A percentile compares a stretch with the other conserved stretches of the same genome.
Conservation (phyloP, 1,140 invertebrate species). For the Scaptodrosophila lebanonensis region DNA sequence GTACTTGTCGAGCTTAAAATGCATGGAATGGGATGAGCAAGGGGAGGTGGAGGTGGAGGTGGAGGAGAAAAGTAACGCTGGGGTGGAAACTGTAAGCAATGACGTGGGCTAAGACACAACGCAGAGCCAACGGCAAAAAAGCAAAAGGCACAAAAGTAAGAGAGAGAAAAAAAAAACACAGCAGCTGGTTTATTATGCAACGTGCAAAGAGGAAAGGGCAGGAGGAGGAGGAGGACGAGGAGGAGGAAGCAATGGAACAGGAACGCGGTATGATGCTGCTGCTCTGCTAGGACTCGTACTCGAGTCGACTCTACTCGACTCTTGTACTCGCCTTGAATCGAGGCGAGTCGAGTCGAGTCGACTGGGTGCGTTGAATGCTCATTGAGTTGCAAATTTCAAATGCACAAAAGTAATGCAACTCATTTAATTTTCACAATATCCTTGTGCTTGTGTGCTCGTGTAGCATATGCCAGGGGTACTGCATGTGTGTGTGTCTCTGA, state of each 20-base stretch:
- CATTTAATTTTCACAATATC: constrained; percentile 72
- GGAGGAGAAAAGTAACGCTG: not conserved
- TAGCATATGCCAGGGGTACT: constrained; percentile 42
- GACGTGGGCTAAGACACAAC: constrained; percentile 36
- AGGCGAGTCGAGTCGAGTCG: constrained; percentile 14
- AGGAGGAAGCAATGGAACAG: constrained; percentile 38
- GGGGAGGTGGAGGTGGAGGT: too few species aligned
- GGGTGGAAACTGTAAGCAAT: constrained; percentile 35
- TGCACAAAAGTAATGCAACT: constrained; percentile 72
- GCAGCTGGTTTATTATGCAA: constrained; percentile 49
- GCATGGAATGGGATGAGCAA: constrained; percentile 3
- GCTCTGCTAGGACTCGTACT: constrained; percentile 12
- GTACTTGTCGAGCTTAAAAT: constrained; percentile 50
- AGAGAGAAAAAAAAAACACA: constrained; percentile 19
- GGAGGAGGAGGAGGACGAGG: not conserved
- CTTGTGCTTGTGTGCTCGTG: constrained; percentile 53
- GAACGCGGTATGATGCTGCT: constrained; percentile 37
- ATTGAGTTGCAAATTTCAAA: constrained; percentile 73
- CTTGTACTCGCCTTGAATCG: constrained; percentile 8
- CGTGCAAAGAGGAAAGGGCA: constrained; percentile 27
- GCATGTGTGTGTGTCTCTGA: not conserved
- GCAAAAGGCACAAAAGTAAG: constrained; percentile 42
- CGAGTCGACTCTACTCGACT: constrained; percentile 8
- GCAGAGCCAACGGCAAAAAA: constrained; percentile 33
- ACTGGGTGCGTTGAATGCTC: too few species aligned